Conservation (phyloP, 2,113 vertebrate genomes). For the Gorsachius goisagi region DNA sequence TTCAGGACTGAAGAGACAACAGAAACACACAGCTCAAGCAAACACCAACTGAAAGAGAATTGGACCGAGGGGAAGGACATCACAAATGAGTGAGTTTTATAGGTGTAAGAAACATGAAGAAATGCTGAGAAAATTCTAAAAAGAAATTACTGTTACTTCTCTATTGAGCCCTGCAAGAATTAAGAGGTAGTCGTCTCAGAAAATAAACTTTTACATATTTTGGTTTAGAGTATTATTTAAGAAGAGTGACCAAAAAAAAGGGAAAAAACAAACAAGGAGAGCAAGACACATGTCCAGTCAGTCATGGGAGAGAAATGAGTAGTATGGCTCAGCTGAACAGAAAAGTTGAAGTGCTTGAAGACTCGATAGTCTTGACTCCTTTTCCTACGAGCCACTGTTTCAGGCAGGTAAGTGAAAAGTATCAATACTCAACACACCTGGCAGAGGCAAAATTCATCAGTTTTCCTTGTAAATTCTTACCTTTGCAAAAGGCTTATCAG, state of each 20-base stretch:
- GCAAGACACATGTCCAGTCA: not conserved
- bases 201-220: not conserved
- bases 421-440: not conserved
- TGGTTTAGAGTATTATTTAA: not conserved
- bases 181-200: not conserved
- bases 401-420: not conserved
- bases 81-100: not conserved
- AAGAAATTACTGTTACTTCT: not conserved
- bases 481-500: not conserved
- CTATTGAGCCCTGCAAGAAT: not conserved
- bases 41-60: not conserved
- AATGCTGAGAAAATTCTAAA: not conserved
- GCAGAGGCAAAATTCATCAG: not conserved
- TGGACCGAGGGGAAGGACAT: not conserved
- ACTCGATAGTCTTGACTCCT: not conserved
- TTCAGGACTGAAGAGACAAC: not conserved
- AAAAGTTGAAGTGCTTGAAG: not conserved
- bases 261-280: not conserved
- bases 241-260: not conserved
- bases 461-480: not conserved
- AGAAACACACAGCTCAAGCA: not conserved
- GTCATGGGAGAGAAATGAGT: not conserved
- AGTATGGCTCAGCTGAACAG: not conserved
- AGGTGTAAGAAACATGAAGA: not conserved
- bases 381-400: not conserved